Conservation (phyloP, 2,888 invertebrate genomes). For the Cataglyphis rosenhaueri region DNA sequence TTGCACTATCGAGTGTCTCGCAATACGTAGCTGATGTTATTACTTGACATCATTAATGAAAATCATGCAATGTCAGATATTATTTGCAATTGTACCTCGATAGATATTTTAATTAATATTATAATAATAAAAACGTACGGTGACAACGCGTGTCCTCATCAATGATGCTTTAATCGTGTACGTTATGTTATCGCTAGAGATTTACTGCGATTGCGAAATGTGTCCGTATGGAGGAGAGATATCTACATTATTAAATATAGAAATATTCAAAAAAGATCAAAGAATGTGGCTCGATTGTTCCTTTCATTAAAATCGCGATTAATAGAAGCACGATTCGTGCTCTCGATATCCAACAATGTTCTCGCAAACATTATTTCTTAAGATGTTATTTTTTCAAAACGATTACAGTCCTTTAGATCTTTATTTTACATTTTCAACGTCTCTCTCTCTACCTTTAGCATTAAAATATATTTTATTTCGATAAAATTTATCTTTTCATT, state of each 20-base stretch:
- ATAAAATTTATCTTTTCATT: not conserved
- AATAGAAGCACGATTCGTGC: not conserved
- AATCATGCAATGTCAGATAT: constrained; percentile 8
- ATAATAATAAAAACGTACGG: not conserved
- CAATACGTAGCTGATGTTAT: not conserved
- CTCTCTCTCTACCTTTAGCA: not conserved
- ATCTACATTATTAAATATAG: constrained; percentile 17
- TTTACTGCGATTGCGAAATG: not conserved
- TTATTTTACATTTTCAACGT: constrained; percentile 12
- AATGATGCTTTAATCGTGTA: not conserved
- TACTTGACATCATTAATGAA: not conserved
- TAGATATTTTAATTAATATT: constrained; percentile 1
- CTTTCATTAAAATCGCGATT: constrained; percentile 27
- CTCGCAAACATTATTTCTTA: not conserved
- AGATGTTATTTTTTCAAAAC: not conserved
- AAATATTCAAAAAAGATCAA: constrained; percentile 10
- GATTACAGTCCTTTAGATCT: not conserved
- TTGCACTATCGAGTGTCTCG: not conserved
- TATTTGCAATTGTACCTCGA: constrained; percentile 13
- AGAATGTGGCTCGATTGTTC: not conserved
- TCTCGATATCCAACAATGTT: not conserved
- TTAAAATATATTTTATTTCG: not conserved
- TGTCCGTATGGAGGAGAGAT: not conserved
- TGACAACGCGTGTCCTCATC: not conserved
- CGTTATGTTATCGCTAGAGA: not conserved